phyloP scores from a whole-genome alignment of 2,797 vertebrate genomes.

The Salmo trutta region DNA sequence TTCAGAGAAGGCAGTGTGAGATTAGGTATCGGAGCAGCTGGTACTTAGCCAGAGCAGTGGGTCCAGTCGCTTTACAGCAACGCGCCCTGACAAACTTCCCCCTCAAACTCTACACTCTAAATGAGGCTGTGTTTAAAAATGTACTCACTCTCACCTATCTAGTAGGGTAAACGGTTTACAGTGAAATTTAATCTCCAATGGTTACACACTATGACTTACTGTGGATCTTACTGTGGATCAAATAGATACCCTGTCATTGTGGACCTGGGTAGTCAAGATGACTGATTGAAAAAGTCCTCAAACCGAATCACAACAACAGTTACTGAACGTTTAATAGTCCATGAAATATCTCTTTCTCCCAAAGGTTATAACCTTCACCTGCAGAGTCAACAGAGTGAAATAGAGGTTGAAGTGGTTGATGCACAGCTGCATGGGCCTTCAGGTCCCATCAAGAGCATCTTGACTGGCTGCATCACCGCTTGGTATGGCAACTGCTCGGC shows the following conservation, averaged over 20 bases:
- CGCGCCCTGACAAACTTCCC: not conserved
- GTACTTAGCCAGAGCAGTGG: slow-evolving; percentile 12
- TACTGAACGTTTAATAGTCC: not conserved
- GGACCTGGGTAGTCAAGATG: not conserved
- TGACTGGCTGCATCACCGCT: too few species aligned
- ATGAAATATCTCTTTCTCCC: not conserved
- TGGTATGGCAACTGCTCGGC: too few species aligned
- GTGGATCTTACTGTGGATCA: not conserved
- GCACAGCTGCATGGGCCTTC: not conserved
- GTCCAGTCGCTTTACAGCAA: slow-evolving; percentile 14
- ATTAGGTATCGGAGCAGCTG: slow-evolving; percentile 37
- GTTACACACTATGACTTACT: not conserved
- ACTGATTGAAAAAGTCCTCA: not conserved
- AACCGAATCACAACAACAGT: not conserved
- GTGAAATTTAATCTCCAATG: not conserved
- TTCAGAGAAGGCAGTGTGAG: slow-evolving; percentile 41
- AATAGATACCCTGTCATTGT: not conserved
- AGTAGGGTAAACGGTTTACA: not conserved
- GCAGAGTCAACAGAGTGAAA: not conserved
- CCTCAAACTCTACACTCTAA: not conserved
- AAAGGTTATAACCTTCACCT: not conserved
- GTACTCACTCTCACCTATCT: not conserved
- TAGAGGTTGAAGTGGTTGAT: not conserved
- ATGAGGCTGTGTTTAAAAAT: slow-evolving; percentile 2
- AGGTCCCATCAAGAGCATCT: too few species aligned